These are phyloP conservation scores for Pantala flavescens DNA, from an alignment of 1,140 invertebrate genomes.

Conservation along the genomic window DNA sequence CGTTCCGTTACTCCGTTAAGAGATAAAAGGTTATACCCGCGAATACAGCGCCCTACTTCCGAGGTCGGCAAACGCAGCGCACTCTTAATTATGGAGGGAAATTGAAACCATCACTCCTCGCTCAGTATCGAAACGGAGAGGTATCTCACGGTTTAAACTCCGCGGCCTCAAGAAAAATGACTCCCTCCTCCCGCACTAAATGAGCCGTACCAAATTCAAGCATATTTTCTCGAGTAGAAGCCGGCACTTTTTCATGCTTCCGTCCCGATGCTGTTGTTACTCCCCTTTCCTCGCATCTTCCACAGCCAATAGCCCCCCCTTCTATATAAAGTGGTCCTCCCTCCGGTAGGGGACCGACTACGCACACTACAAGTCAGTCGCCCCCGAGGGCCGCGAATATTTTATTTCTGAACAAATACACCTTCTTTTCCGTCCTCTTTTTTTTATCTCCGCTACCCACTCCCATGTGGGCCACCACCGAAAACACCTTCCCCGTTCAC, in stretches of 20 bases:
- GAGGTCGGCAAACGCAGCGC: too few relatives aligned
- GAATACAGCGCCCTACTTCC: too few relatives aligned
- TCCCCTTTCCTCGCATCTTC: neutral
- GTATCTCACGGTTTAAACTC: too few relatives aligned
- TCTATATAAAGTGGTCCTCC: neutral
- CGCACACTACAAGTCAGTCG: neutral
- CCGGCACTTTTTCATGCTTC: neutral
- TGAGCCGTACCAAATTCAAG: too few relatives aligned
- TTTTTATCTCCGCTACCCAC: neutral
- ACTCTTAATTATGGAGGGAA: too few relatives aligned
- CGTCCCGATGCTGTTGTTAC: neutral
- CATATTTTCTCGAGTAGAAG: too few relatives aligned
- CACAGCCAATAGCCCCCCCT: neutral
- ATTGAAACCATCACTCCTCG: too few relatives aligned
- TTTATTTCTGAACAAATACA: slow-evolving; percentile 4
- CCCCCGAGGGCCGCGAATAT: neutral
- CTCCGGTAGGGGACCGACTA: neutral
- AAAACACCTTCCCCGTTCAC: neutral
- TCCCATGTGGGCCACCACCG: neutral
- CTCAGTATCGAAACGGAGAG: too few relatives aligned
- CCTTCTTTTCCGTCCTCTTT: neutral
- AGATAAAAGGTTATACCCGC: too few relatives aligned
- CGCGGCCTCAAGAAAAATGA: too few relatives aligned
- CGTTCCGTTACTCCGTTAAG: too few relatives aligned
- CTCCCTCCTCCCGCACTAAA: too few relatives aligned